A percentile compares a stretch with the other conserved stretches of the same genome.
Evolutionary conservation across 2,888 invertebrate genomes (phyloP).

Genomic region (Gymnosoma rotundatum): DNA sequence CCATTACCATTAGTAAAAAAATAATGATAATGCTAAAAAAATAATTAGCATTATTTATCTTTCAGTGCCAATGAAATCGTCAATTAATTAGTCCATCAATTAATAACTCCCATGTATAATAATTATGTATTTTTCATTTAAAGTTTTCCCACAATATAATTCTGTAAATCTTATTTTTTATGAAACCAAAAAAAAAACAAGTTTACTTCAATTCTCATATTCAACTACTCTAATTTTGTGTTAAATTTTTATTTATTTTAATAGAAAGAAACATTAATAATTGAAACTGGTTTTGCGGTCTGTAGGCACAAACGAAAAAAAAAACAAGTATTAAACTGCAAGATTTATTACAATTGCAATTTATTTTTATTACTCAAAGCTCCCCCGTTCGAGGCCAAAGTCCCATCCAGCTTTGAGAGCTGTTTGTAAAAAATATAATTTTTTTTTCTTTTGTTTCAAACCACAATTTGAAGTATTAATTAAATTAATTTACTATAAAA

Average conservation of each 20-base stretch:
- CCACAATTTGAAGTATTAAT: conserved; percentile 35
- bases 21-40: too few species aligned
- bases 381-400: conserved; percentile 50
- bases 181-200: background rate
- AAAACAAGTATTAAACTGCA: conserved; percentile 9
- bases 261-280: conserved; percentile 14
- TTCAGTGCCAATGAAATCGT: too few species aligned
- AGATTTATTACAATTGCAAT: conserved; percentile 51
- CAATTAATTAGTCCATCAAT: too few species aligned
- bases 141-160: conserved; percentile 19
- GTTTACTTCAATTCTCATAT: background rate
- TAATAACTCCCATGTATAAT: too few species aligned
- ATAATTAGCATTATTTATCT: too few species aligned
- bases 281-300: conserved; percentile 56
- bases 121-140: too few species aligned
- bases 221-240: conserved; percentile 6
- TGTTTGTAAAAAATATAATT: background rate
- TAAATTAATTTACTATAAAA: conserved; percentile 28
- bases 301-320: background rate
- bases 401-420: background rate
- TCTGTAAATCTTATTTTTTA: background rate
- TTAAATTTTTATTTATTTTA: conserved; percentile 2
- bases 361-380: conserved; percentile 42
- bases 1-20: too few species aligned
- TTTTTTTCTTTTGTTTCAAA: background rate